Evolutionary conservation across 2,113 vertebrate genomes (phyloP).

Genomic region (Dipodomys spectabilis): DNA sequence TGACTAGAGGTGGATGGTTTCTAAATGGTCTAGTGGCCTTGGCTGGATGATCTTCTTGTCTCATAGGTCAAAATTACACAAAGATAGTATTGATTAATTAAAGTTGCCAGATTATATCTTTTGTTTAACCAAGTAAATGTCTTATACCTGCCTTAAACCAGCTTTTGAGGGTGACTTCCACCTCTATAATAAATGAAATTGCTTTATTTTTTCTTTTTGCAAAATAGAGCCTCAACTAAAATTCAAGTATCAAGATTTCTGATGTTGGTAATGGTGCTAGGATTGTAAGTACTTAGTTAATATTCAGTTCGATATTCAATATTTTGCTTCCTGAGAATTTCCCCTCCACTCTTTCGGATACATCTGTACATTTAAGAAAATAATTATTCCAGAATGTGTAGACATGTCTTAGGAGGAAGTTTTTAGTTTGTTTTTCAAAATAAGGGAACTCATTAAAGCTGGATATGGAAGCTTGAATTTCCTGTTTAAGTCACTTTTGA

Average conservation of each 20-base stretch:
- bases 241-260: neutral
- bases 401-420: neutral
- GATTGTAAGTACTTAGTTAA: neutral
- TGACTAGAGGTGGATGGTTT: neutral
- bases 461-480: neutral
- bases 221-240: neutral
- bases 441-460: neutral
- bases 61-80: neutral
- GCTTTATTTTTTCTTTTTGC: neutral
- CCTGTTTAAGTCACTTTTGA: neutral
- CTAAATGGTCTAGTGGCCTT: fast-evolving
- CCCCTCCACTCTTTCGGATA: neutral
- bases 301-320: neutral
- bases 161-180: fast-evolving
- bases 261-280: neutral
- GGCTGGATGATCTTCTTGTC: neutral
- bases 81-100: neutral
- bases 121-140: neutral
- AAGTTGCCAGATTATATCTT: neutral
- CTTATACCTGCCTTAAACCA: neutral
- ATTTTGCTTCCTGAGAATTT: neutral
- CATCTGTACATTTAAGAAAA: neutral
- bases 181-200: neutral
- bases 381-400: neutral
- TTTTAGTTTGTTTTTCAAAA: neutral